Conservation (phyloP, 2,113 vertebrate species). For the Periophthalmodon schlosseri region DNA sequence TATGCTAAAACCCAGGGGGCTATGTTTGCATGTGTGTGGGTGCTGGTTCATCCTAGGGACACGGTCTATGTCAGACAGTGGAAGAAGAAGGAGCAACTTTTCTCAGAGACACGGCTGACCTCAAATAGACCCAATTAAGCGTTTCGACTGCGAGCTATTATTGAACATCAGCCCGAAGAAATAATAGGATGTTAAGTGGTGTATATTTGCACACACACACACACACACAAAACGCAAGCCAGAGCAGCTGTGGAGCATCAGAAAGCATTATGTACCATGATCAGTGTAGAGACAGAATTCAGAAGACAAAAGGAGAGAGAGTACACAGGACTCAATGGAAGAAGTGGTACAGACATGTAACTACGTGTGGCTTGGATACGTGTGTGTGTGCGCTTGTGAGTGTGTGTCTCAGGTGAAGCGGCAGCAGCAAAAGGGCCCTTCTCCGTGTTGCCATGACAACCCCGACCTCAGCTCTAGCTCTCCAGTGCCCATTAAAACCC, state of each 20-base stretch:
- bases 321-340: slow-evolving; percentile 46
- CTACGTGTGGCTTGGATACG: slow-evolving; percentile 1
- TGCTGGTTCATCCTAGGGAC: neutral
- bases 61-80: neutral
- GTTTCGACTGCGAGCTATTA: slow-evolving; percentile 9
- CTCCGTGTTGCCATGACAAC: slow-evolving; percentile 85
- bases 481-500: slow-evolving; percentile 85
- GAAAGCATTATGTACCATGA: slow-evolving; percentile 30
- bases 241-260: slow-evolving; percentile 31
- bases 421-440: slow-evolving; percentile 73
- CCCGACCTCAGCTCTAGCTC: slow-evolving; percentile 83
- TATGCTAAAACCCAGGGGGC: neutral
- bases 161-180: slow-evolving; percentile 26
- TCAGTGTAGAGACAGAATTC: slow-evolving; percentile 12
- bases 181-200: slow-evolving; percentile 26
- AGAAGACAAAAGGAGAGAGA: slow-evolving; percentile 8
- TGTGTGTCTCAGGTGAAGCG: slow-evolving; percentile 71
- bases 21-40: neutral
- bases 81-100: slow-evolving; percentile 4
- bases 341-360: slow-evolving; percentile 55
- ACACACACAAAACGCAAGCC: neutral
- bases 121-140: slow-evolving; percentile 9
- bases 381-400: slow-evolving; percentile 2
- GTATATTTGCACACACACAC: slow-evolving; percentile 12
- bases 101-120: slow-evolving; percentile 15